Conservation (phyloP, 2,888 invertebrate genomes). For the Cepaea hortensis region DNA sequence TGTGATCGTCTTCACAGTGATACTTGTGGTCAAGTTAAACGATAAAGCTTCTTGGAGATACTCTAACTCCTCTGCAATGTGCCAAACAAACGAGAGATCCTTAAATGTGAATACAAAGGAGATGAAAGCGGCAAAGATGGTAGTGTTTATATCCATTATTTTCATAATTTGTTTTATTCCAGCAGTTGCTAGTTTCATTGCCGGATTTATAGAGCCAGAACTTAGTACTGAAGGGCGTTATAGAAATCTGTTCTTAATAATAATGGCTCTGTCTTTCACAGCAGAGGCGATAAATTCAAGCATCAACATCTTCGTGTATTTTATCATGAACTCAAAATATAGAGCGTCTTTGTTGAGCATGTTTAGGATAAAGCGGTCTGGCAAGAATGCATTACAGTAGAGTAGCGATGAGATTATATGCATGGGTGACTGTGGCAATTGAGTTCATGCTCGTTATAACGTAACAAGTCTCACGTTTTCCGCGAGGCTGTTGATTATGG, state of each 20-base stretch:
- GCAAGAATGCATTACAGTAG: too few relatives aligned
- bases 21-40: slow-evolving; percentile 4
- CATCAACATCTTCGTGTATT: slow-evolving; percentile 21
- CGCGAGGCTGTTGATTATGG: too few relatives aligned
- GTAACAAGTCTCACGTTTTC: too few relatives aligned
- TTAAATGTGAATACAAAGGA: not conserved
- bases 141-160: slow-evolving; percentile 9
- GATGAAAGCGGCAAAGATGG: slow-evolving; percentile 15
- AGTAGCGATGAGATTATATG: too few relatives aligned
- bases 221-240: not conserved
- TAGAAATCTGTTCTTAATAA: not conserved
- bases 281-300: slow-evolving; percentile 9
- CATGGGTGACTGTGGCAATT: too few relatives aligned
- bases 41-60: slow-evolving; percentile 11
- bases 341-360: not conserved
- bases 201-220: not conserved
- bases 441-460: too few relatives aligned
- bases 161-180: slow-evolving; percentile 23
- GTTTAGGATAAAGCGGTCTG: not conserved
- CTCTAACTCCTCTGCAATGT: not conserved
- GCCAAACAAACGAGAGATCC: not conserved
- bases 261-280: not conserved
- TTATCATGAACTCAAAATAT: slow-evolving; percentile 17
- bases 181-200: slow-evolving; percentile 9
- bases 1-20: not conserved